phyloP scores from a whole-genome alignment of 2,797 vertebrate genomes.

The Ctenochaetus hawaiiensis region DNA sequence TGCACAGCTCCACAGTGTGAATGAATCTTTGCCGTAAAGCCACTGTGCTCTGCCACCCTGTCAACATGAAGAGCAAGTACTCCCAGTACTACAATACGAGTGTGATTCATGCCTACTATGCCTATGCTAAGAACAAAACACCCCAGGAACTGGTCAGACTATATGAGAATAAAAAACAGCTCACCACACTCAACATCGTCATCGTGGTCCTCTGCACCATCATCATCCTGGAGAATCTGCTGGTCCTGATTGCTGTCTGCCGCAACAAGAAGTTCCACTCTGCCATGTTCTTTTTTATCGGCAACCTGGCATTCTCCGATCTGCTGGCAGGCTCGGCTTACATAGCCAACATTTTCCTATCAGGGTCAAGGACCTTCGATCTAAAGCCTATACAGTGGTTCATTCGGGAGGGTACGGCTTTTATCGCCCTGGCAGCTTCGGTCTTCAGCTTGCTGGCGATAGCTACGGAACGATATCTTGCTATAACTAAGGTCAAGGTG shows the following conservation, averaged over 20 bases:
- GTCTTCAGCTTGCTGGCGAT: slow-evolving; percentile 97
- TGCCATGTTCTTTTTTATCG: slow-evolving; percentile 98
- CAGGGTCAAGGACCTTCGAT: slow-evolving; percentile 87
- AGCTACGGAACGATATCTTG: slow-evolving; percentile 94
- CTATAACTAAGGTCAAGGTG: slow-evolving; percentile 94
- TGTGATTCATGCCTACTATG: slow-evolving; percentile 89
- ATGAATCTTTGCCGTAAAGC: slow-evolving; percentile 77
- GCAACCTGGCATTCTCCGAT: slow-evolving; percentile 95
- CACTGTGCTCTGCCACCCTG: slow-evolving; percentile 60
- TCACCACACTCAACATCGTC: slow-evolving; percentile 76
- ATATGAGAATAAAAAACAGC: slow-evolving; percentile 33
- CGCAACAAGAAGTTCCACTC: slow-evolving; percentile 97
- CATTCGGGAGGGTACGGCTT: slow-evolving; percentile 93
- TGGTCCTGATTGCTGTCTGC: slow-evolving; percentile 91
- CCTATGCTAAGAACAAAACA: slow-evolving; percentile 86
- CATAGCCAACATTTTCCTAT: slow-evolving; percentile 92
- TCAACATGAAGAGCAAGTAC: slow-evolving; percentile 90
- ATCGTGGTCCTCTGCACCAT: slow-evolving; percentile 90
- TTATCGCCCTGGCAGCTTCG: slow-evolving; percentile 93
- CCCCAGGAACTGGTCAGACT: neutral
- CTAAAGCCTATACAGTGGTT: slow-evolving; percentile 94
- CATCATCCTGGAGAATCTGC: slow-evolving; percentile 94
- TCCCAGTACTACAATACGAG: slow-evolving; percentile 88
- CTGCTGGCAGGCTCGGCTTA: slow-evolving; percentile 93
- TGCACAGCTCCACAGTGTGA: slow-evolving; percentile 67